Percentiles rank a stretch among this genome's conserved stretches.
Evolutionary conservation across 2,888 invertebrate genomes (phyloP).

Genomic region (Limnephilus lunatus): DNA sequence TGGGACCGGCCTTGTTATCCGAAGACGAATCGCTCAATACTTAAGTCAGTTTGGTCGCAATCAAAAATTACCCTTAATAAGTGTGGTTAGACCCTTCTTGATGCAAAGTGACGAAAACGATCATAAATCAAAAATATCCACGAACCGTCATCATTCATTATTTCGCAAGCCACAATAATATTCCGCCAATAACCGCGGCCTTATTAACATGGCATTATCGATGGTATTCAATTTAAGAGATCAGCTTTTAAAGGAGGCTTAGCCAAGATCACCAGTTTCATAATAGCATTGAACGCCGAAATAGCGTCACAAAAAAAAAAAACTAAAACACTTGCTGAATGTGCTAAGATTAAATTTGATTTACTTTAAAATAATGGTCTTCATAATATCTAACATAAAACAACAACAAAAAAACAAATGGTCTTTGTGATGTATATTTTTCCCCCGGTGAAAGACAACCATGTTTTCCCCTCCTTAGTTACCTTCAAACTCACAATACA

Average conservation of each 20-base stretch:
- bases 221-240: conserved; percentile 3
- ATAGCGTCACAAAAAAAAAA: too few species aligned
- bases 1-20: not conserved
- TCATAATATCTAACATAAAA: too few species aligned
- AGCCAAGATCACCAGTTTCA: not conserved
- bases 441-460: too few species aligned
- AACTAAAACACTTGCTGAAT: too few species aligned
- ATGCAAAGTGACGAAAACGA: conserved; percentile 29
- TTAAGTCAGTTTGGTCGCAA: not conserved
- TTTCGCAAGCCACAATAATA: conserved; percentile 46
- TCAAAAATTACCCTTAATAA: not conserved
- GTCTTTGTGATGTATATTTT: too few species aligned
- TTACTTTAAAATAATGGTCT: too few species aligned
- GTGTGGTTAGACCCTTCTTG: conserved; percentile 7
- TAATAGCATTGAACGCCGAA: not conserved
- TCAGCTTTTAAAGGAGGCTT: not conserved
- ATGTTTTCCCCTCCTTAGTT: too few species aligned
- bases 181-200: conserved; percentile 57
- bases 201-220: conserved; percentile 60
- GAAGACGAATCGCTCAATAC: not conserved
- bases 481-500: too few species aligned
- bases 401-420: too few species aligned
- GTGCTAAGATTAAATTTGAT: too few species aligned
- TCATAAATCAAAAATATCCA: conserved; percentile 37
- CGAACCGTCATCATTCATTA: conserved; percentile 43